Evolutionary conservation across 1,140 invertebrate species (phyloP), one percentile per base, ranked within the genome.

Genomic region (Psilanteris sp.): DNA sequence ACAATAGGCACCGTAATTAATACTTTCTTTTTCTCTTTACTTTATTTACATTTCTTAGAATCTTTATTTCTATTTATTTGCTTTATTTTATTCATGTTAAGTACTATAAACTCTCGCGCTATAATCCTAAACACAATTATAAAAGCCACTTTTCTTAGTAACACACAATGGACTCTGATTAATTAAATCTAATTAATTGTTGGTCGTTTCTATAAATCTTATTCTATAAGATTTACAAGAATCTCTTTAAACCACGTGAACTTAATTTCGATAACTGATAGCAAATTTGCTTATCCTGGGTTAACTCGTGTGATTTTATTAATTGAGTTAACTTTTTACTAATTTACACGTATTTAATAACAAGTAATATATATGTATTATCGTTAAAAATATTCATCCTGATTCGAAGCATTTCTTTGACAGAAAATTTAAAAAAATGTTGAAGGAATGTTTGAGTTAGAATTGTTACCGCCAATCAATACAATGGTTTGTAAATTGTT

Each of bases 261-360:
- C n/a, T n/a, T n/a, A n/a, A n/a, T n/a, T n/a, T n/a, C n/a, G n/a
- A 62, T 39, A 14, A 39, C 7, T 15, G 29, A 37, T 34, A 16
- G 4, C 15, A 66, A 18, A 13, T 52, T 24, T 13, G 57, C 39
- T 41, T 9, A 57, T 59, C 44, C 16, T 1, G 18, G 32, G 64
- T 68, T 68, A 68, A 68, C 64, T 59, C 39, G 52, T 68, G 52
- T 68, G 46, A 70, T 70, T 43, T 52, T 52, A 43, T 59, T 68
- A 68, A 68, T 68, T 68, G 52, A 68, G 64, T 68, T 68, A 68
- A 67, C 62, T 15, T 3, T 39, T 29, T n/a, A 34, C 15, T 36
- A 55, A 29, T 34, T 27, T 39, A 10, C 7, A 32, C 18, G 1
- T 70, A 70, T 70, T 70, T 70, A 70, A 70, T 32, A 15, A 59